Evolutionary conservation across 2,797 vertebrate species (phyloP).

Genomic region (Peromyscus eremicus): DNA sequence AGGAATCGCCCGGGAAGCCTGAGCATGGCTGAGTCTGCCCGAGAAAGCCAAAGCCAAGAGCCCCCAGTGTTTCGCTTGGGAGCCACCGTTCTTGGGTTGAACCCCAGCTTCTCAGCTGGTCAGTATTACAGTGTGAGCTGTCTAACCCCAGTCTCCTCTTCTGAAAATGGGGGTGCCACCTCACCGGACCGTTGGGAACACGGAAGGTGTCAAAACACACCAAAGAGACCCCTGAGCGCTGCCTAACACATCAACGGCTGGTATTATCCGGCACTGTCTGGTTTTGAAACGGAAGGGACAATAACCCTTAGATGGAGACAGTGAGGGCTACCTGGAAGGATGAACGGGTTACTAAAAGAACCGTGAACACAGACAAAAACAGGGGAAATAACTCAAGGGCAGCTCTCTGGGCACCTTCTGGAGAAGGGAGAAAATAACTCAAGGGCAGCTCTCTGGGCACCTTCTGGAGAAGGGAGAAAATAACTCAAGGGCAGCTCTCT

Average conservation of each 20-base stretch:
- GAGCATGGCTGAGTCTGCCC: accelerated
- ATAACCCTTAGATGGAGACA: background rate
- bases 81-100: background rate
- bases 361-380: background rate
- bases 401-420: background rate
- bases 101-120: background rate
- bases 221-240: background rate
- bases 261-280: background rate
- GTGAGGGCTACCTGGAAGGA: background rate
- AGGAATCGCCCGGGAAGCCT: background rate
- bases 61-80: background rate
- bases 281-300: constrained; percentile 24
- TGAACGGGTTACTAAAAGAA: background rate
- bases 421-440: background rate
- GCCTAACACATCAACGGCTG: background rate
- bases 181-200: background rate
- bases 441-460: background rate
- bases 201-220: background rate
- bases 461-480: background rate
- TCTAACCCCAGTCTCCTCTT: background rate
- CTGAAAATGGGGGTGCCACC: background rate
- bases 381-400: too few species aligned
- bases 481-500: background rate
- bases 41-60: background rate
- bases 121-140: background rate